Conservation (phyloP, 2,113 vertebrate species). For the Lepisosteus oculatus region DNA sequence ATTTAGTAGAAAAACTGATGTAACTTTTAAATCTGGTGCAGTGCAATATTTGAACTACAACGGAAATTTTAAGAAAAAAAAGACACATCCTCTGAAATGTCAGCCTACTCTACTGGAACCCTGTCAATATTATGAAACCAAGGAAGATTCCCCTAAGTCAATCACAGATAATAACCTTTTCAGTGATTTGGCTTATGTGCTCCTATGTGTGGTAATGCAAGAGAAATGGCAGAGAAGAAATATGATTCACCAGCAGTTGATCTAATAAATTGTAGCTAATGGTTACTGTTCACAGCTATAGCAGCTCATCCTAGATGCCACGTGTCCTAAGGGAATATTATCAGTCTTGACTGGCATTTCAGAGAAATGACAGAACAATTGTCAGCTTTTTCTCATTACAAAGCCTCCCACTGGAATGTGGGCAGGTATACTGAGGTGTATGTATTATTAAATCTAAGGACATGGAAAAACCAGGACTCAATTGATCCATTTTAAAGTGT, state of each 20-base stretch:
- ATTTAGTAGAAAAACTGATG: too few relatives aligned
- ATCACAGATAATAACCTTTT: not conserved
- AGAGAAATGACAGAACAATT: too few relatives aligned
- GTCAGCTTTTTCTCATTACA: too few relatives aligned
- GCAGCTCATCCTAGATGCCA: not conserved
- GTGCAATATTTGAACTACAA: too few relatives aligned
- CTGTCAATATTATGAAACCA: not conserved
- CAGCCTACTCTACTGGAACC: not conserved
- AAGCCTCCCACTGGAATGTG: too few relatives aligned
- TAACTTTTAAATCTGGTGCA: too few relatives aligned
- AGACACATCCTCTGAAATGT: not conserved
- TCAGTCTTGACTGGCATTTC: not conserved
- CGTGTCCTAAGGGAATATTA: not conserved
- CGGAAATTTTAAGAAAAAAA: too few relatives aligned
- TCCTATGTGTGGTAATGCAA: not conserved
- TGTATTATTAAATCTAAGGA: too few relatives aligned
- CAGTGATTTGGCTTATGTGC: not conserved
- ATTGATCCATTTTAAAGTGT: too few relatives aligned
- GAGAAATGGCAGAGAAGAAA: not conserved
- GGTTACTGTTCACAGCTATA: slow-evolving; percentile 2
- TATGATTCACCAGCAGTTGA: not conserved
- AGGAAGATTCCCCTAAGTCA: not conserved
- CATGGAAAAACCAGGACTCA: too few relatives aligned
- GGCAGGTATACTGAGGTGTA: too few relatives aligned
- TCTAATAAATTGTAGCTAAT: slow-evolving; percentile 3